Conservation (phyloP, 2,888 invertebrate species). For the Leucania comma region DNA sequence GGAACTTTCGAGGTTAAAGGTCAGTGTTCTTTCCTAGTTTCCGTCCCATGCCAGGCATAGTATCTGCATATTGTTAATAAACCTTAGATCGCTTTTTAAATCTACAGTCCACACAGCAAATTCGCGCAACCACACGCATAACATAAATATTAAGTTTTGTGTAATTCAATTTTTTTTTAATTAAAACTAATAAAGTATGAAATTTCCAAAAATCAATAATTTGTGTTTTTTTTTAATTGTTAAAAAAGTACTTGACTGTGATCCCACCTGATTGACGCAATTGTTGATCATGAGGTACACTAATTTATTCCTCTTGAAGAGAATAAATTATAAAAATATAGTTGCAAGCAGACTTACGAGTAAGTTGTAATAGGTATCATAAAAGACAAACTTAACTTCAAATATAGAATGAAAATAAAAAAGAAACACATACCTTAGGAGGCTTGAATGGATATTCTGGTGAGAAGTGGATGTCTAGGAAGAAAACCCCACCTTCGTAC, state of each 20-base stretch:
- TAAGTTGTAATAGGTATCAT: neutral
- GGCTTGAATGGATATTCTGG: slow-evolving; percentile 99
- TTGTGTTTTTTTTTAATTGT: no score
- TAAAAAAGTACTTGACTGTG: no score
- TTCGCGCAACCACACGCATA: no score
- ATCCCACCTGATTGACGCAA: no score
- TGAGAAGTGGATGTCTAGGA: slow-evolving; percentile 99
- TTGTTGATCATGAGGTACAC: no score
- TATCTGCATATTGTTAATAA: no score
- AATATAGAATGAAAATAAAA: neutral
- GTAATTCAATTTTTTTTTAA: neutral
- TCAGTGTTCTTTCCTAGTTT: no score
- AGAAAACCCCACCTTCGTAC: slow-evolving; percentile 99
- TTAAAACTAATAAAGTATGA: neutral
- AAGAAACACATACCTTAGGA: slow-evolving; percentile 96
- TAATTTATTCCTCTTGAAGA: no score
- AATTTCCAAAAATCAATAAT: neutral
- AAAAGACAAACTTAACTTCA: neutral
- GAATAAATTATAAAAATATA: neutral
- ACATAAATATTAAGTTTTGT: neutral
- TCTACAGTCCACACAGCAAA: no score
- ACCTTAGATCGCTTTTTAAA: no score
- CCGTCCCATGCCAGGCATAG: no score
- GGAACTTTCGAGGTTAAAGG: no score
- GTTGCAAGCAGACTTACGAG: neutral